These are phyloP conservation scores for Drosophila melanocephala DNA, from an alignment of 2,888 invertebrate genomes.

Conservation along the genomic window DNA sequence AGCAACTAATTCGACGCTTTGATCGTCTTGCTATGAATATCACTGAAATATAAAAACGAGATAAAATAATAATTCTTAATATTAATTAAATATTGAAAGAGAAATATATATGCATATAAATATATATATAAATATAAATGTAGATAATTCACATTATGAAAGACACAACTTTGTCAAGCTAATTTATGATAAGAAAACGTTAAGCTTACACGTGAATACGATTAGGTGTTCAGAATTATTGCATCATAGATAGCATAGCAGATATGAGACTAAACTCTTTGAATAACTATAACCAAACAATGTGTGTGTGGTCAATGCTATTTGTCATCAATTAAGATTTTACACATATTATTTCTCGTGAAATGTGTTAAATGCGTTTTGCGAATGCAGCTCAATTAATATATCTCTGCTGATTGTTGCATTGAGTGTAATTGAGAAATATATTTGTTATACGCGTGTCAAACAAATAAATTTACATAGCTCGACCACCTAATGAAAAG, in stretches of 20 bases:
- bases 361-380: slow-evolving; percentile 11
- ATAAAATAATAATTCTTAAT: not conserved
- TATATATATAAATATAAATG: not conserved
- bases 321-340: slow-evolving; percentile 42
- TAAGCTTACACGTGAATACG: not conserved
- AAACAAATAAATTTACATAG: slow-evolving; percentile 74
- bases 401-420: slow-evolving; percentile 37
- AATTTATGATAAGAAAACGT: not conserved
- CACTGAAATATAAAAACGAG: slow-evolving; percentile 4
- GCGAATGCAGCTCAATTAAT: slow-evolving; percentile 59
- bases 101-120: not conserved
- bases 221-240: not conserved
- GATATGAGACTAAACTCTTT: not conserved
- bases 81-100: not conserved
- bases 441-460: slow-evolving; percentile 33
- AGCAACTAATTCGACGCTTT: not conserved
- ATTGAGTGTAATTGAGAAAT: slow-evolving; percentile 46
- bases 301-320: slow-evolving; percentile 4
- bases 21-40: slow-evolving; percentile 1
- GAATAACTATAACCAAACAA: not conserved
- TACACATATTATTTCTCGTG: slow-evolving; percentile 22
- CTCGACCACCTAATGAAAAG: slow-evolving; percentile 55
- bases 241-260: not conserved
- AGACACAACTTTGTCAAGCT: not conserved
- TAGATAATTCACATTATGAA: not conserved